Evolutionary conservation across 2,888 invertebrate species (phyloP).

Genomic region (Bembecia ichneumoniformis): DNA sequence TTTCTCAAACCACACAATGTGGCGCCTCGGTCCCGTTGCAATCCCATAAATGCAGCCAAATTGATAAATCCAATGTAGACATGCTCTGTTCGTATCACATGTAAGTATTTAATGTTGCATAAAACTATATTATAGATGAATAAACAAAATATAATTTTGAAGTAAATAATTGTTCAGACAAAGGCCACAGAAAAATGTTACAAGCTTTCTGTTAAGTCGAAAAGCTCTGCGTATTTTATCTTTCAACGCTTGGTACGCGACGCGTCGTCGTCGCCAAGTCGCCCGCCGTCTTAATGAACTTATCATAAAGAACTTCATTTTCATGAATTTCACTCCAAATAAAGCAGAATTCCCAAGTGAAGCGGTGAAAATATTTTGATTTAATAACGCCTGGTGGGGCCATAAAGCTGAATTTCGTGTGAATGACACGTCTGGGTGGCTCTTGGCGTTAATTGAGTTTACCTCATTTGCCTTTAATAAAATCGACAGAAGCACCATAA

Average conservation of each 20-base stretch:
- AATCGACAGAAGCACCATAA: not conserved
- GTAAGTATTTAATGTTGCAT: too few species aligned
- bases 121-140: too few species aligned
- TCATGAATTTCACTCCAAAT: conserved; percentile 33
- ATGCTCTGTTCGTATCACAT: too few species aligned
- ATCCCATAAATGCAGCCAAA: too few species aligned
- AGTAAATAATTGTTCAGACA: too few species aligned
- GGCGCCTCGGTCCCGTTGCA: too few species aligned
- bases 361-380: conserved; percentile 30
- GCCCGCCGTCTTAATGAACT: conserved; percentile 39
- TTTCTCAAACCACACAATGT: too few species aligned
- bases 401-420: not conserved
- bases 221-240: conserved; percentile 20
- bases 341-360: conserved; percentile 27
- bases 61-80: too few species aligned
- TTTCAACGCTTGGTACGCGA: conserved; percentile 12
- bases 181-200: too few species aligned
- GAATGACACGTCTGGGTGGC: not conserved
- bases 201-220: conserved; percentile 18
- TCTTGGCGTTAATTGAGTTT: not conserved
- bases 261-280: conserved; percentile 19
- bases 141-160: too few species aligned
- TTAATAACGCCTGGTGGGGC: conserved; percentile 25
- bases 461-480: not conserved
- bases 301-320: conserved; percentile 46